These are phyloP conservation scores for Nudaria mundana DNA, from an alignment of 2,888 invertebrate species.

Conservation along the genomic window DNA sequence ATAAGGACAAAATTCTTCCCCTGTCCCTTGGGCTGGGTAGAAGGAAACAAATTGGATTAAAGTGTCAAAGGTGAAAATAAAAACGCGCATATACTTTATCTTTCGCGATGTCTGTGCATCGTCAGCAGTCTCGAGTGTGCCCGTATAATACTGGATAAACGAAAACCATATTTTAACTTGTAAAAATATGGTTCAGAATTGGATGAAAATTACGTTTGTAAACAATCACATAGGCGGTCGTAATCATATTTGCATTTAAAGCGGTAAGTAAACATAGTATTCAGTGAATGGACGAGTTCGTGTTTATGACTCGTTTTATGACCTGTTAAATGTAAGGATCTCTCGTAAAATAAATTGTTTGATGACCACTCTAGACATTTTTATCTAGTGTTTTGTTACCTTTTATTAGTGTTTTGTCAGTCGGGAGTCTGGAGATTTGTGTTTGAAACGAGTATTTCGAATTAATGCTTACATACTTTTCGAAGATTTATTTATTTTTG, in stretches of 20 bases:
- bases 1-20: constrained; percentile 69
- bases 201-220: constrained; percentile 37
- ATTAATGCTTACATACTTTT: no score
- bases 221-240: constrained; percentile 50
- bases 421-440: constrained; percentile 42
- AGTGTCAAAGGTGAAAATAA: constrained; percentile 81
- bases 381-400: constrained; percentile 15
- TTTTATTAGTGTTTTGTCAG: constrained; percentile 27
- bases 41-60: constrained; percentile 80
- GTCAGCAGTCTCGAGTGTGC: constrained; percentile 44
- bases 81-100: constrained; percentile 66
- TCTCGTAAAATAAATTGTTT: constrained; percentile 74
- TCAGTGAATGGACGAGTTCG: constrained; percentile 70
- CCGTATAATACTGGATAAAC: constrained; percentile 28
- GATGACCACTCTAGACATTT: constrained; percentile 47
- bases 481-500: no score
- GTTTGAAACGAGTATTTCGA: no score
- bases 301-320: constrained; percentile 77
- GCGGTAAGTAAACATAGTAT: constrained; percentile 72
- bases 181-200: constrained; percentile 43
- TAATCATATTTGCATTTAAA: constrained; percentile 77
- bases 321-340: constrained; percentile 75
- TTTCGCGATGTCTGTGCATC: constrained; percentile 64
- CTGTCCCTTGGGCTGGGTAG: constrained; percentile 69
- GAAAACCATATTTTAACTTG: constrained; percentile 25